phyloP scores from a whole-genome alignment of 2,888 invertebrate genomes.

The Sialis fuliginosa region DNA sequence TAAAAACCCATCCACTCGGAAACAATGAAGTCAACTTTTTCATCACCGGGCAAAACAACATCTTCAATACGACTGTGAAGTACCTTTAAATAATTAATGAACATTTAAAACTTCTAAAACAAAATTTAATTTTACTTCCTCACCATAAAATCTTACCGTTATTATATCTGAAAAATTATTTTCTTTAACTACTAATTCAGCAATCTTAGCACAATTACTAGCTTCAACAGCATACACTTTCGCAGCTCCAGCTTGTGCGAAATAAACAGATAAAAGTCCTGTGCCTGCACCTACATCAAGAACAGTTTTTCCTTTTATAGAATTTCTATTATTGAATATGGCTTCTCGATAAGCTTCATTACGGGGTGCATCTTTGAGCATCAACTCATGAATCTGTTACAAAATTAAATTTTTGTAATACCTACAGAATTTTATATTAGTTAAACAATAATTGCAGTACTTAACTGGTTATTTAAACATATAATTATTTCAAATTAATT shows the following conservation, averaged over 20 bases:
- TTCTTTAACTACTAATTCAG: constrained; percentile 47
- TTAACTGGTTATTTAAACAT: too few relatives aligned
- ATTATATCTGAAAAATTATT: constrained; percentile 49
- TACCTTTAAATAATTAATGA: constrained; percentile 28
- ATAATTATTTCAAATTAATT: too few relatives aligned
- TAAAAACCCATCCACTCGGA: constrained; percentile 99
- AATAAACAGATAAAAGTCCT: constrained; percentile 78
- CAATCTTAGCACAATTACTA: constrained; percentile 45
- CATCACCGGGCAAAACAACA: constrained; percentile 37
- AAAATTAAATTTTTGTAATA: not conserved
- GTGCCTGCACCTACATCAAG: constrained; percentile 78
- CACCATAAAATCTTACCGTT: constrained; percentile 39
- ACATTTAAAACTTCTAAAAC: constrained; percentile 1
- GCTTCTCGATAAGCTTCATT: constrained; percentile 67
- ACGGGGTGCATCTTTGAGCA: constrained; percentile 60
- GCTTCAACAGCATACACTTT: constrained; percentile 78
- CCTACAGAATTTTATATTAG: too few relatives aligned
- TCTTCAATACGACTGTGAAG: constrained; percentile 65
- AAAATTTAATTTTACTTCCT: constrained; percentile 1
- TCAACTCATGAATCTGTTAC: constrained; percentile 56
- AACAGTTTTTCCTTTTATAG: constrained; percentile 61
- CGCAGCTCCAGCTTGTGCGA: constrained; percentile 77
- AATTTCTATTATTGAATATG: constrained; percentile 43
- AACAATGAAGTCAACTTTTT: constrained; percentile 72
- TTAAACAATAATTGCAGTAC: too few relatives aligned